Evolutionary conservation across 2,888 invertebrate genomes (phyloP).

Genomic region (Hyposoter didymator): DNA sequence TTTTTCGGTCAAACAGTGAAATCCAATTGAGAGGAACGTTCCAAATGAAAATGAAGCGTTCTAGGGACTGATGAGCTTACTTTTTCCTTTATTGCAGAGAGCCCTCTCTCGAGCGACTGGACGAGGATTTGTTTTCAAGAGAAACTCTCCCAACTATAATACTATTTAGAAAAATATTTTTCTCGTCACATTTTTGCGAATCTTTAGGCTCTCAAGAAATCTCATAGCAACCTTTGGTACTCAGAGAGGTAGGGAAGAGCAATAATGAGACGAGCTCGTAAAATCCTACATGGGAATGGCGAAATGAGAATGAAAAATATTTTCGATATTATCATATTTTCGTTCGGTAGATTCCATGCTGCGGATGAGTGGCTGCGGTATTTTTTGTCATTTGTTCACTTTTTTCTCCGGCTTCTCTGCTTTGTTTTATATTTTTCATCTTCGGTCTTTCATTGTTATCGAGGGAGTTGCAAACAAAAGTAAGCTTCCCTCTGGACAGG

Average conservation of each 20-base stretch:
- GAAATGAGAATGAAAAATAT: neutral
- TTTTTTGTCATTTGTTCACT: constrained; percentile 45
- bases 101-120: no score
- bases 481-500: constrained; percentile 67
- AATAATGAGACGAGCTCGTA: no score
- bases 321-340: constrained; percentile 31
- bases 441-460: constrained; percentile 77
- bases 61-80: neutral
- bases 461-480: constrained; percentile 78
- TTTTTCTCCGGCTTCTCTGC: constrained; percentile 2
- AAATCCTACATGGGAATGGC: no score
- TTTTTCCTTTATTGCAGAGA: neutral
- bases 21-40: neutral
- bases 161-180: no score
- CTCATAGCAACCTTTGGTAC: no score
- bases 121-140: no score
- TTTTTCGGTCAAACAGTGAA: neutral
- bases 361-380: constrained; percentile 33
- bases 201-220: no score
- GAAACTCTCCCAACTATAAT: no score
- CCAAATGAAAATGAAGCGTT: neutral
- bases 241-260: no score
- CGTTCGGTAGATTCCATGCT: constrained; percentile 31
- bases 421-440: constrained; percentile 76
- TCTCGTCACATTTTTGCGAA: no score